A percentile compares a stretch with the other conserved stretches of the same genome.
phyloP scores from a whole-genome alignment of 1,140 invertebrate genomes.

The Pygmarrhopalites habei region DNA sequence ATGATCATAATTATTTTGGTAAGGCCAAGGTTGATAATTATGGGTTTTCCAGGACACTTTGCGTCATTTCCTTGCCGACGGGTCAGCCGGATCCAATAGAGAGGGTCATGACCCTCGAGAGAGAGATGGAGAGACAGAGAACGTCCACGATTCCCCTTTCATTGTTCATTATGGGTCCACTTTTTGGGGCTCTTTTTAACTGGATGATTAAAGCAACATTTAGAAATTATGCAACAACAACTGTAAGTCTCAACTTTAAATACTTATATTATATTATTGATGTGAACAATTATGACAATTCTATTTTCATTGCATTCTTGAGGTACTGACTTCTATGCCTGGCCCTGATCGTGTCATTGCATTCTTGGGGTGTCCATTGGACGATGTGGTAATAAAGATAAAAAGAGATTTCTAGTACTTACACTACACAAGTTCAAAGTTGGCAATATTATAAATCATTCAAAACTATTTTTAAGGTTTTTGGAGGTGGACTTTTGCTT shows the following conservation, averaged over 20 bases:
- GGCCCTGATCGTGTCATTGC: slow-evolving; percentile 1
- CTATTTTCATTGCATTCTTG: no score
- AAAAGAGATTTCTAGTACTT: no score
- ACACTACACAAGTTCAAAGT: no score
- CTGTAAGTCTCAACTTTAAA: not conserved
- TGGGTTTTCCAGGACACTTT: slow-evolving; percentile 34
- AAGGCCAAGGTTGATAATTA: not conserved
- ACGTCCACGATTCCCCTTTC: slow-evolving; percentile 20
- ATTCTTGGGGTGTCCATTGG: slow-evolving; percentile 10
- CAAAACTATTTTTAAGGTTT: no score
- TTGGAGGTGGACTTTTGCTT: slow-evolving; percentile 1
- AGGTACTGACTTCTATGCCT: slow-evolving; percentile 8
- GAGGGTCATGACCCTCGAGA: slow-evolving; percentile 6
- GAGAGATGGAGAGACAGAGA: slow-evolving; percentile 11
- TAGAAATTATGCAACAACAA: slow-evolving; percentile 9
- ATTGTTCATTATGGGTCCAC: slow-evolving; percentile 20
- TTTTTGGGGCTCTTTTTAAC: slow-evolving; percentile 21
- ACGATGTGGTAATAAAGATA: no score
- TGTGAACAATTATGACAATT: no score
- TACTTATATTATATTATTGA: not conserved
- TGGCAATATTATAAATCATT: no score
- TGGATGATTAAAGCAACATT: slow-evolving; percentile 15
- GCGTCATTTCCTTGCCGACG: slow-evolving; percentile 26
- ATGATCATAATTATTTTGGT: not conserved
- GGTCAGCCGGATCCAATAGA: slow-evolving; percentile 19